Percentiles rank a stretch among this genome's conserved stretches.
phyloP scores from a whole-genome alignment of 2,888 invertebrate species.

The Coelinius sp. region DNA sequence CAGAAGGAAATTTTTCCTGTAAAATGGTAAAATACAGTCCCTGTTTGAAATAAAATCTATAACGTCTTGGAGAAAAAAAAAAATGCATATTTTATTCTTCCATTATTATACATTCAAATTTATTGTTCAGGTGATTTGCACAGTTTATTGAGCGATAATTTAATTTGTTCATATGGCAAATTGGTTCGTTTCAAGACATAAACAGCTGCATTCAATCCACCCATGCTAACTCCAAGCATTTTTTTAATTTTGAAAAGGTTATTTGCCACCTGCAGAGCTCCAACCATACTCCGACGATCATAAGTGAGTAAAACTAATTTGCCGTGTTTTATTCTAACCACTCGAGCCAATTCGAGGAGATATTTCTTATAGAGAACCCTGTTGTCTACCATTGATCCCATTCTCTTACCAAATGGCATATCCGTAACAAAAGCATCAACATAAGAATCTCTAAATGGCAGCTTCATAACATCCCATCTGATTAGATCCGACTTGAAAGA shows the following conservation, averaged over 20 bases:
- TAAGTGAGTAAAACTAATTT: constrained; percentile 72
- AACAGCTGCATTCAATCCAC: constrained; percentile 59
- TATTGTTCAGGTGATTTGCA: background rate
- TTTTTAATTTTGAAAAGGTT: constrained; percentile 55
- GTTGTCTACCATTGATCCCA: constrained; percentile 72
- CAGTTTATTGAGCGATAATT: background rate
- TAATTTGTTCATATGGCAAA: constrained; percentile 44
- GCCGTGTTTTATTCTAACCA: constrained; percentile 69
- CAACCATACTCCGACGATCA: constrained; percentile 62
- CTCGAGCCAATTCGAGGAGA: constrained; percentile 72
- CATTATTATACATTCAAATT: background rate
- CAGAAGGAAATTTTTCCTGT: constrained; percentile 93
- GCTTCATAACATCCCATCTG: constrained; percentile 71
- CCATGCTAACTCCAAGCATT: constrained; percentile 60
- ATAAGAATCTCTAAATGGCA: constrained; percentile 72
- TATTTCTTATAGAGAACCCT: constrained; percentile 71
- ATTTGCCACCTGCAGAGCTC: constrained; percentile 53
- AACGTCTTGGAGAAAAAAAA: background rate
- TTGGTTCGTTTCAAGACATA: constrained; percentile 59
- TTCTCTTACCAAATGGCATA: constrained; percentile 75
- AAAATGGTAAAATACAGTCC: constrained; percentile 53
- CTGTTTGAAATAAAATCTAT: background rate
- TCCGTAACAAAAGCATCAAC: constrained; percentile 75
- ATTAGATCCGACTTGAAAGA: constrained; percentile 63
- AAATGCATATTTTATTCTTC: background rate